phyloP scores from a whole-genome alignment of 2,888 invertebrate species.

The Monochamus alternatus region DNA sequence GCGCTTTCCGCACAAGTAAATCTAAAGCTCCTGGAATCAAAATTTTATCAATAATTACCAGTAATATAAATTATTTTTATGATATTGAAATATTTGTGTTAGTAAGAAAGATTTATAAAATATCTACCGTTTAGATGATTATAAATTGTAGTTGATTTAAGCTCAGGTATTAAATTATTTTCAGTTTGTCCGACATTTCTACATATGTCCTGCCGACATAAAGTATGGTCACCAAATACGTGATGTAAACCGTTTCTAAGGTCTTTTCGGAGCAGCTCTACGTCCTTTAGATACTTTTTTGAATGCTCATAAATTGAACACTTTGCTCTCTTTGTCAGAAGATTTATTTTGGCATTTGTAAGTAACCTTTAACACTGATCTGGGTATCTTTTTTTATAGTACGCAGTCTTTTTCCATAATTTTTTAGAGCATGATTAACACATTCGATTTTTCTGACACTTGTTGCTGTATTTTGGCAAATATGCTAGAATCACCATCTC shows the following conservation, averaged over 20 bases:
- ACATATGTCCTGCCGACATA: neutral
- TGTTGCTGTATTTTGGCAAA: constrained; percentile 27
- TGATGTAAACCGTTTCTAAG: neutral
- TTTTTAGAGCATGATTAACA: constrained; percentile 37
- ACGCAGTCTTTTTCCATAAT: constrained; percentile 34
- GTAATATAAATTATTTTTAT: too few species aligned
- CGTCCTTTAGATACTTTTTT: neutral
- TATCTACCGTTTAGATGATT: neutral
- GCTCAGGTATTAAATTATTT: neutral
- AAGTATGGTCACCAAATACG: neutral
- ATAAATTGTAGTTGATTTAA: neutral
- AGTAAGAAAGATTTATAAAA: neutral
- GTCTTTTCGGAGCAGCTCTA: neutral
- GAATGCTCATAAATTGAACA: neutral
- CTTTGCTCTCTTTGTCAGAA: neutral
- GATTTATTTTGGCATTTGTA: neutral
- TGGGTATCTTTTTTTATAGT: constrained; percentile 17
- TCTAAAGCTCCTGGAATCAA: neutral
- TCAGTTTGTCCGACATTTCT: neutral
- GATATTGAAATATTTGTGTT: neutral
- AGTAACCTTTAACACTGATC: constrained; percentile 6
- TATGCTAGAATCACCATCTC: constrained; percentile 49
- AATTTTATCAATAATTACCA: too few species aligned
- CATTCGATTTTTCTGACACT: constrained; percentile 37
- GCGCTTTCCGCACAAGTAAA: neutral